Conservation (phyloP, 1,140 invertebrate species). For the Coenobita brevimanus region DNA sequence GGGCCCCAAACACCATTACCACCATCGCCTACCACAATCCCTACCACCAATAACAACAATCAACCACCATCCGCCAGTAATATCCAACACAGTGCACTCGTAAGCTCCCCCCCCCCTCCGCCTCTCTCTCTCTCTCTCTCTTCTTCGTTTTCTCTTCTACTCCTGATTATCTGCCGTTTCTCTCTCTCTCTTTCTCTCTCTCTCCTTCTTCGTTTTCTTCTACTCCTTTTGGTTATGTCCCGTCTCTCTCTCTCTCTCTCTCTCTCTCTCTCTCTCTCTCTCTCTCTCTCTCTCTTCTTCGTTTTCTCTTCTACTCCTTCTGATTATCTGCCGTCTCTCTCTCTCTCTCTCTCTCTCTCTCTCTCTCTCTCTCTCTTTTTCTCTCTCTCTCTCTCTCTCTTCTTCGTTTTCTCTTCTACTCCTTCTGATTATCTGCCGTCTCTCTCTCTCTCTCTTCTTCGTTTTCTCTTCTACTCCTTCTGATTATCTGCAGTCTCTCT, state of each 20-base stretch:
- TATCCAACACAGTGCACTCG: too few relatives aligned
- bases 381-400: neutral
- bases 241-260: neutral
- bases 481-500: too few relatives aligned
- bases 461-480: neutral
- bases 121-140: too few relatives aligned
- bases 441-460: neutral
- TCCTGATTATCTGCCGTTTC: too few relatives aligned
- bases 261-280: constrained; percentile 12
- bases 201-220: too few relatives aligned
- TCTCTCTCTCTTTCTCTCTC: too few relatives aligned
- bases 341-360: constrained; percentile 28
- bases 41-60: too few relatives aligned
- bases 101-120: too few relatives aligned
- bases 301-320: neutral
- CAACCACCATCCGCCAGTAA: too few relatives aligned
- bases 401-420: neutral
- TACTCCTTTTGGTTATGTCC: neutral
- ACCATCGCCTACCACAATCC: too few relatives aligned
- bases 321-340: neutral
- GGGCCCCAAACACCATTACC: too few relatives aligned
- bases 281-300: neutral
- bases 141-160: too few relatives aligned
- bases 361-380: neutral
- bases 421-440: neutral